phyloP scores from a whole-genome alignment of 1,140 invertebrate genomes.

The Phymastichus coffea region DNA sequence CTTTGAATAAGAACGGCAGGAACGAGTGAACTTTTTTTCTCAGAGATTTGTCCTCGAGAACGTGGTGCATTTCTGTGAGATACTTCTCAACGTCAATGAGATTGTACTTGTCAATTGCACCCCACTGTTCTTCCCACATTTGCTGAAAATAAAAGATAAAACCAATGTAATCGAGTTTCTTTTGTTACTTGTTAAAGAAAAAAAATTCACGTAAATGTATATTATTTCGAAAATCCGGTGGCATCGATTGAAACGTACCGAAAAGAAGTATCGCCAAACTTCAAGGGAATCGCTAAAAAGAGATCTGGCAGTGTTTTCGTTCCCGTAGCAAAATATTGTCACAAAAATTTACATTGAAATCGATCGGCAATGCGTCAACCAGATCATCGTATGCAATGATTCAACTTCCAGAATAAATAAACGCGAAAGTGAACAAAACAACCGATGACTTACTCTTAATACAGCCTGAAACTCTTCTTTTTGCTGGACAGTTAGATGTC shows the following conservation, averaged over 20 bases:
- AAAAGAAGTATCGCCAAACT: too few relatives aligned
- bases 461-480: slow-evolving; percentile 67
- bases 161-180: not conserved
- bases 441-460: slow-evolving; percentile 65
- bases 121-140: slow-evolving; percentile 81
- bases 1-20: slow-evolving; percentile 78
- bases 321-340: too few relatives aligned
- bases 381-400: too few relatives aligned
- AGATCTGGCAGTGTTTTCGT: not conserved
- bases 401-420: too few relatives aligned
- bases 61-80: slow-evolving; percentile 76
- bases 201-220: too few relatives aligned
- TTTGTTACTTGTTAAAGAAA: too few relatives aligned
- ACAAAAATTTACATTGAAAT: too few relatives aligned
- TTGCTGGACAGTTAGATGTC: slow-evolving; percentile 65
- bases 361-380: too few relatives aligned
- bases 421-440: too few relatives aligned
- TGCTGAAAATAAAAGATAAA: slow-evolving; percentile 54
- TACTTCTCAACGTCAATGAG: slow-evolving; percentile 78
- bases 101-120: slow-evolving; percentile 78
- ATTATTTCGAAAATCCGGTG: too few relatives aligned
- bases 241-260: too few relatives aligned
- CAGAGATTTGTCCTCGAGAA: slow-evolving; percentile 71
- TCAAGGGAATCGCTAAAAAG: not conserved
- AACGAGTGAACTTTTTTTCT: slow-evolving; percentile 73